Conservation (phyloP, 2,888 invertebrate species). For the Andricus curvator region DNA sequence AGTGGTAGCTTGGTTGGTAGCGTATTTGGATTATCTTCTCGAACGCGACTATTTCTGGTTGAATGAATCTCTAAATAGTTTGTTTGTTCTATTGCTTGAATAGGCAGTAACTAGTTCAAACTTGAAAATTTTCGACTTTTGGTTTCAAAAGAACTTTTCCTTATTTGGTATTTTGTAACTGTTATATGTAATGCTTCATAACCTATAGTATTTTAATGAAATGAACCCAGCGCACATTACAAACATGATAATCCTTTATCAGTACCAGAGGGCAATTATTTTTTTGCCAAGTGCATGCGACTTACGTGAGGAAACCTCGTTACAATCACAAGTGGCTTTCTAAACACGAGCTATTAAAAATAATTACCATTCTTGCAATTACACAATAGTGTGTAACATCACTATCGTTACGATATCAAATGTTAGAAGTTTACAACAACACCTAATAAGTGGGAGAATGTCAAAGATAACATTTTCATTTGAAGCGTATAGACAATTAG, state of each 20-base stretch:
- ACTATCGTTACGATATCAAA: not conserved
- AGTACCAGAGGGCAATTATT: not conserved
- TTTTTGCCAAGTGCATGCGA: not conserved
- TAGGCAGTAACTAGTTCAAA: too few species aligned
- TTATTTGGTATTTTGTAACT: not conserved
- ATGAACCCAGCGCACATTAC: not conserved
- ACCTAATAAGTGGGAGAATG: conserved; percentile 12
- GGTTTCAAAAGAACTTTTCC: too few species aligned
- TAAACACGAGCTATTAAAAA: not conserved
- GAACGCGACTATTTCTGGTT: too few species aligned
- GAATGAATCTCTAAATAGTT: too few species aligned
- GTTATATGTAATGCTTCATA: not conserved
- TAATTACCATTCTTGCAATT: conserved; percentile 5
- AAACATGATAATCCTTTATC: not conserved
- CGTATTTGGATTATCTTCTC: too few species aligned
- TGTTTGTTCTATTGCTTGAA: too few species aligned
- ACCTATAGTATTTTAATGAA: not conserved
- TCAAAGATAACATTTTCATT: conserved; percentile 2
- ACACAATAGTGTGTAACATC: conserved; percentile 12
- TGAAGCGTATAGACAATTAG: not conserved
- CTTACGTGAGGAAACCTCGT: not conserved
- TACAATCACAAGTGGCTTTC: not conserved
- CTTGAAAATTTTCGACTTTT: too few species aligned
- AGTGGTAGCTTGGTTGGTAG: too few species aligned
- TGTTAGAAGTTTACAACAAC: not conserved